Percentiles rank a stretch among this genome's conserved stretches.
Conservation (phyloP, 2,113 vertebrate species). For the Galbula dea region DNA sequence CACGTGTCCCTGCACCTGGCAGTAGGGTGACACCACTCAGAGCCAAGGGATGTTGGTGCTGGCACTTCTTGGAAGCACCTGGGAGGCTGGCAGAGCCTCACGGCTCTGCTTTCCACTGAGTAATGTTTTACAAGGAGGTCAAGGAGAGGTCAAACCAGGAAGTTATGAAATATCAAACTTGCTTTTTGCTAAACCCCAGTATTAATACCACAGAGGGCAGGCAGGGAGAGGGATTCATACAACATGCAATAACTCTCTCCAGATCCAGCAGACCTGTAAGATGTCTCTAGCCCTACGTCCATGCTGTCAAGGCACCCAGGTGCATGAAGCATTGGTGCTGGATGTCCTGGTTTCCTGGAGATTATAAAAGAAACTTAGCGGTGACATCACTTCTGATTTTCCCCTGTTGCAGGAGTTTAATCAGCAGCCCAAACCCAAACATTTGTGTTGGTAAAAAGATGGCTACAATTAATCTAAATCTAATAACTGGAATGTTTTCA, state of each 20-base stretch:
- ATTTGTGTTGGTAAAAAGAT: neutral
- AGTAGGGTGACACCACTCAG: accelerated
- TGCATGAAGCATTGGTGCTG: neutral
- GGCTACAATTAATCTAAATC: conserved; percentile 38
- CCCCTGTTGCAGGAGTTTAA: neutral
- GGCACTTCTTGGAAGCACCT: neutral
- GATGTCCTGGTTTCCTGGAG: neutral
- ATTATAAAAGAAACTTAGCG: neutral
- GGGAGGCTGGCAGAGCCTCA: accelerated
- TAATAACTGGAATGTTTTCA: conserved; percentile 31
- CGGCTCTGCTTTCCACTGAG: neutral
- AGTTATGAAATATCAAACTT: neutral
- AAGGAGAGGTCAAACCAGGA: neutral
- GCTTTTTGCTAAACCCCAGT: neutral
- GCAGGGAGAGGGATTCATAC: neutral
- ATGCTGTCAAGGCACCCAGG: neutral
- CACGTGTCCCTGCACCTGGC: accelerated
- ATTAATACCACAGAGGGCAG: accelerated
- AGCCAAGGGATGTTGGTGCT: neutral
- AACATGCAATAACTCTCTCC: neutral
- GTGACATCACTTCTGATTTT: neutral
- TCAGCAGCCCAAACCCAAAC: conserved; percentile 9
- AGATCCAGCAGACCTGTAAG: neutral
- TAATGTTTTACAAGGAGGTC: neutral
- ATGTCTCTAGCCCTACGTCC: neutral